phyloP scores from a whole-genome alignment of 2,797 vertebrate genomes.

The Ateles fusciceps region DNA sequence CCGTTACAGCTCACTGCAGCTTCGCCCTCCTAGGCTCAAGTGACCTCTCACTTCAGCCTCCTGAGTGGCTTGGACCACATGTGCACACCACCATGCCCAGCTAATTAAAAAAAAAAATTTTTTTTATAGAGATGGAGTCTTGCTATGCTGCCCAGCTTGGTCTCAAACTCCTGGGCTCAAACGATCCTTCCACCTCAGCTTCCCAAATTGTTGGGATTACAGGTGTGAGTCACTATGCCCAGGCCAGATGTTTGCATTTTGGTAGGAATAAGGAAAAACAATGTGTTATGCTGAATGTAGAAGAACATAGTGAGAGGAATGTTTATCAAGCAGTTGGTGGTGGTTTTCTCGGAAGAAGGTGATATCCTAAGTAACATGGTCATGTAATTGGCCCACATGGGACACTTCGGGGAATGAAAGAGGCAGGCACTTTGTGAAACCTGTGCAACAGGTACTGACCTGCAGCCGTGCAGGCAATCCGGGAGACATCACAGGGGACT shows the following conservation, averaged over 20 bases:
- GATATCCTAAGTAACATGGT: fast-evolving
- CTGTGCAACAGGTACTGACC: fast-evolving
- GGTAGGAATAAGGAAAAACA: not conserved
- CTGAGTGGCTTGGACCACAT: not conserved
- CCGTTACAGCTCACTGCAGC: too few species aligned
- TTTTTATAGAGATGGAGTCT: not conserved
- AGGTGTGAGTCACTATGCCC: not conserved
- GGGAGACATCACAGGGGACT: not conserved
- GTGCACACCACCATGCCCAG: not conserved
- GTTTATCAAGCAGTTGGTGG: fast-evolving
- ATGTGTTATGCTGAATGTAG: fast-evolving
- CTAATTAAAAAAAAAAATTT: not conserved
- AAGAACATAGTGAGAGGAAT: not conserved
- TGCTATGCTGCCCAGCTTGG: not conserved
- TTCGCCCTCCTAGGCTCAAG: not conserved
- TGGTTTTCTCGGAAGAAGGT: not conserved
- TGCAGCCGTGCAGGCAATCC: not conserved
- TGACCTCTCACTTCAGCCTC: not conserved
- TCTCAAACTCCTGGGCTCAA: not conserved
- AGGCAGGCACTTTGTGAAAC: not conserved
- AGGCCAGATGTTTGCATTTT: not conserved
- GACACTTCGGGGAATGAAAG: not conserved
- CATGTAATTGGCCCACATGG: fast-evolving
- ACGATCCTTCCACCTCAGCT: not conserved
- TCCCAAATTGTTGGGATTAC: not conserved